Base-by-base conservation (phyloP, 1,140 invertebrate genomes). In the Ditylenchus dipsaci region DNA sequence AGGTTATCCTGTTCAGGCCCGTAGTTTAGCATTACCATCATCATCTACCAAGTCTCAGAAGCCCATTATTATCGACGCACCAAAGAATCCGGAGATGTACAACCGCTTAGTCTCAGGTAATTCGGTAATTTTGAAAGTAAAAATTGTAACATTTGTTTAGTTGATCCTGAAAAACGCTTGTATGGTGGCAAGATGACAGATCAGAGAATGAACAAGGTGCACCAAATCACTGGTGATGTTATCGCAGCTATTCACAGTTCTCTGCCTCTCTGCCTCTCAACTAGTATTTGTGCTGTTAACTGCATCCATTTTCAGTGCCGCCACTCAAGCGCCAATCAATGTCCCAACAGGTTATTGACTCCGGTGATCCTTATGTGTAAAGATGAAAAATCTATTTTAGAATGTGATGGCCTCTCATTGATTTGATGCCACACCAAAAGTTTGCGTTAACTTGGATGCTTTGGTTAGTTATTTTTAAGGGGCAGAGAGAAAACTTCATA, bases 361-460 rank as follows among this genome's bases (percentile, higher is more conserved):
- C 8, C 49, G 3, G 49, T 53, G n/a, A 53, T 53, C n/a, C 11
- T 13, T 13, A 45, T 45, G 43, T 45, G 43, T 13, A 13, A 45
- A 13, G 43, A 45, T 45, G n/a, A n/a, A 11, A 13, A 26, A 53
- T 7, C 15, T 53, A 7, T 53, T 53, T 53, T 17, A 17, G 69
- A 76, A 1, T 78, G 78, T 7, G 47, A 69, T 11, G 78, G 73
- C 11, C 19, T 79, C 56, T 45, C 0, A 38, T 81, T 21, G 72
- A 79, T 15, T 84, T 97, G 1, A 91, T 95, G 90, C 83, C 86
- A 1, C 92, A 96, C 85, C 94, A 96, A 83, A 87, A 88, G 74
- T 88, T 90, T 76, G 93, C 91, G 1, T 84, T 96, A 0, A 87
- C 89, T 13, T 97, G 93, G 93, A 84, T 96, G 63, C 69, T 87